Percentiles rank a stretch among this genome's conserved stretches.
These are phyloP conservation scores for Platalea minor DNA, from an alignment of 2,797 vertebrate species.

Conservation along the genomic window DNA sequence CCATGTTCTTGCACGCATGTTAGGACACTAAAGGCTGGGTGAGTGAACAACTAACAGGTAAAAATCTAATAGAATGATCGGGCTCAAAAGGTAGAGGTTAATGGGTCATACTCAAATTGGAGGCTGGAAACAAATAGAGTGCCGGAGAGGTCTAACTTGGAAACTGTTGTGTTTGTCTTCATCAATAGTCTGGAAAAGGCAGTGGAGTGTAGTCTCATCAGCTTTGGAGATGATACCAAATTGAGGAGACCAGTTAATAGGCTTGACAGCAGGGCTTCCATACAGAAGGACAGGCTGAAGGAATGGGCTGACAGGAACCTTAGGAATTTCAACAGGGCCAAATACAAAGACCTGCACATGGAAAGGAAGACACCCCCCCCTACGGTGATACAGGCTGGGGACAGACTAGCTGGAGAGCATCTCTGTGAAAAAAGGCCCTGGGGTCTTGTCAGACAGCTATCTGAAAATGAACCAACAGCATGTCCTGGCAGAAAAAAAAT, in stretches of 20 bases:
- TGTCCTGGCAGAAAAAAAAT: not conserved
- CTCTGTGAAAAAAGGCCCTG: not conserved
- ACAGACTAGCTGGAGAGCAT: not conserved
- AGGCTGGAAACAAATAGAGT: not conserved
- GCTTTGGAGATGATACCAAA: not conserved
- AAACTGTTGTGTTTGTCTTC: not conserved
- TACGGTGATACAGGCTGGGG: not conserved
- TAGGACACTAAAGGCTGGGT: not conserved
- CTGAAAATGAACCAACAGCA: not conserved
- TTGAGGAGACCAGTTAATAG: not conserved
- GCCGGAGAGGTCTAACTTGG: not conserved
- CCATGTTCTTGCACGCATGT: accelerated
- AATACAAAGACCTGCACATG: not conserved
- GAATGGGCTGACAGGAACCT: not conserved
- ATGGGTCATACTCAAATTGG: not conserved
- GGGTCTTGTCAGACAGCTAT: not conserved
- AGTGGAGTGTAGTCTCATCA: not conserved
- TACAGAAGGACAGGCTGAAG: not conserved
- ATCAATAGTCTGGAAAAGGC: not conserved
- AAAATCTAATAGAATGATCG: not conserved
- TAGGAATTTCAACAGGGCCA: not conserved
- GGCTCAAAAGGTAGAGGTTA: not conserved
- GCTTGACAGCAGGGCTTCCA: not conserved
- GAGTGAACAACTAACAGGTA: not conserved
- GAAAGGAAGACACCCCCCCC: not conserved